Evolutionary conservation across 2,113 vertebrate species (phyloP), one percentile per base, ranked within the genome.

Genomic region (Anseranas semipalmata): DNA sequence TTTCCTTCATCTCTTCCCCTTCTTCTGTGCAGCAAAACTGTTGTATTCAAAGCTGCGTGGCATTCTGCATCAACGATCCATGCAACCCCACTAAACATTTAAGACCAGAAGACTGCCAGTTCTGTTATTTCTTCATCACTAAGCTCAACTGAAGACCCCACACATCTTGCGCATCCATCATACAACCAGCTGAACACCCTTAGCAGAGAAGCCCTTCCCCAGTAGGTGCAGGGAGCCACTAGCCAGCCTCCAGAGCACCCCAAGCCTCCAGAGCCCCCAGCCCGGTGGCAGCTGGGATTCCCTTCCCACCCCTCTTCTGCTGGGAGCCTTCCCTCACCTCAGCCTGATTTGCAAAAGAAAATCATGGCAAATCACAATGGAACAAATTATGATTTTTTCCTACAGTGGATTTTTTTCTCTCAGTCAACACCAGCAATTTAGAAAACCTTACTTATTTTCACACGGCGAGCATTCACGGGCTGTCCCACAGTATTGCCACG

Each of bases 21-120:
- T 39, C 35, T 30, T 27, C 1, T 2, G n/a, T 0, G 3, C 37
- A 55, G 22, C 35, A 35, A 12, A 37, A 7, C 0, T 0, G 32
- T 3, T 18, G 39, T 0, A 35, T 28, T 24, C 32, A 21, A 39
- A 48, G 62, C 43, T 55, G 53, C 5, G 1, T 0, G 1, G 25
- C 7, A 1, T 16, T 33, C 72, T 41, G 50, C 75, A 16, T 21
- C 19, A 46, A 7, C 0, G 35, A n/a, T 0, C 16, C 86, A 12
- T 19, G 5, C 55, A 46, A 2, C 41, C 7, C 1, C 56, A 0
- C 1, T 5, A 39, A 8, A 7, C 50, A 7, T 4, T 46, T 11
- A 3, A 3, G 45, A 56, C n/a, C n/a, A 70, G 8, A 43, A 30
- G 13, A 15, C 77, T 59, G 37, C 9, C 46, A 15, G 3, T n/a